A percentile compares a stretch with the other conserved stretches of the same genome.
Evolutionary conservation across 2,888 invertebrate genomes (phyloP).

Genomic region (Plebejus argus): DNA sequence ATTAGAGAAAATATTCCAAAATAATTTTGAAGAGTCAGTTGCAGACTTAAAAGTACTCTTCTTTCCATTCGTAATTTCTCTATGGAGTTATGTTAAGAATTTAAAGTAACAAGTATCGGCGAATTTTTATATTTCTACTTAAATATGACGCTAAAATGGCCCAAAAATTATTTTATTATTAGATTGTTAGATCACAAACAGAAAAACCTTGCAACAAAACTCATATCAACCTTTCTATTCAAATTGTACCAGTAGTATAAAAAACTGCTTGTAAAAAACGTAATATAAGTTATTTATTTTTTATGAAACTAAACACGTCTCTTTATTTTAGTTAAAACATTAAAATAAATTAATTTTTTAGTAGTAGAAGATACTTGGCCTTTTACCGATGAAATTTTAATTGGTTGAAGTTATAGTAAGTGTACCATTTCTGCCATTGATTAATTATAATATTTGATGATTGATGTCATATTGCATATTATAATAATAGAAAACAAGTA

Average conservation of each 20-base stretch:
- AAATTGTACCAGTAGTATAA: neutral
- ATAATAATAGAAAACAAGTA: neutral
- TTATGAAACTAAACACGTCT: neutral
- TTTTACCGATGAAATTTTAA: neutral
- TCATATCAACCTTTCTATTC: neutral
- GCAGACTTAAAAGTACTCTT: neutral
- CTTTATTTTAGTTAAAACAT: neutral
- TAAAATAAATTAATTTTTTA: neutral
- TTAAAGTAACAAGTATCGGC: neutral
- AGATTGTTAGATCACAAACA: too few species aligned
- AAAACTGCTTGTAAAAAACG: neutral
- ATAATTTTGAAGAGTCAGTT: neutral
- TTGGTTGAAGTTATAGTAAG: neutral
- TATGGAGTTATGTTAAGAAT: neutral
- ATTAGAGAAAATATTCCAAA: too few species aligned
- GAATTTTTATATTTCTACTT: neutral
- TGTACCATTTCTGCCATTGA: neutral
- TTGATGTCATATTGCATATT: neutral
- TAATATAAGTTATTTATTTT: neutral
- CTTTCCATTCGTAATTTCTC: neutral
- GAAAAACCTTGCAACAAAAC: too few species aligned
- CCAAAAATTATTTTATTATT: neutral
- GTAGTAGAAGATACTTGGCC: neutral
- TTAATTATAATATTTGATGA: neutral
- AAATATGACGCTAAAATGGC: neutral